These are phyloP conservation scores for Cerceris rybyensis DNA, from an alignment of 2,888 invertebrate species.

Conservation along the genomic window DNA sequence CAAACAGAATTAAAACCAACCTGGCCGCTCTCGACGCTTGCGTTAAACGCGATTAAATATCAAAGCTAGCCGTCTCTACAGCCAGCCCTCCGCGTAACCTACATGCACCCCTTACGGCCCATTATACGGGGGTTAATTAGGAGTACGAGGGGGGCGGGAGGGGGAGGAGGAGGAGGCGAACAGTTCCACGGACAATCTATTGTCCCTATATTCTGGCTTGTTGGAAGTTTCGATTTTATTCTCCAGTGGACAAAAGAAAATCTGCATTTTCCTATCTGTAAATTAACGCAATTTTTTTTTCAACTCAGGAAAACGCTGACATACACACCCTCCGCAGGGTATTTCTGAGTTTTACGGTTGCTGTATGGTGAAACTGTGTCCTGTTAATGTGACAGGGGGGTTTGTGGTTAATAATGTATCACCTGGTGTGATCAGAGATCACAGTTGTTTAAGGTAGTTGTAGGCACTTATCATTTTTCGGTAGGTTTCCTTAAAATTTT, in stretches of 20 bases:
- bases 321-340: neutral
- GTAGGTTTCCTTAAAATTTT: too few relatives aligned
- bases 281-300: conserved; percentile 21
- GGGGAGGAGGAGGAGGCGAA: conserved; percentile 25
- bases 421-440: too few relatives aligned
- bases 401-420: too few relatives aligned
- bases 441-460: too few relatives aligned
- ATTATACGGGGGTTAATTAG: conserved; percentile 60
- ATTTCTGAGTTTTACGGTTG: neutral
- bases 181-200: conserved; percentile 36
- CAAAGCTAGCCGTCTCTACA: conserved; percentile 70
- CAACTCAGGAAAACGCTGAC: neutral
- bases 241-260: conserved; percentile 8
- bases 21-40: conserved; percentile 53
- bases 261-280: neutral
- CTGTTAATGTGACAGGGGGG: too few relatives aligned
- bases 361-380: too few relatives aligned
- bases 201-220: conserved; percentile 25
- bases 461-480: too few relatives aligned
- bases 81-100: conserved; percentile 25
- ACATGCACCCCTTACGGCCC: conserved; percentile 50
- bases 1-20: conserved; percentile 78
- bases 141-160: conserved; percentile 13
- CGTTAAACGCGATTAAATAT: conserved; percentile 80
- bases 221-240: conserved; percentile 5